phyloP scores from a whole-genome alignment of 2,888 invertebrate genomes.

The Gari tellinella region DNA sequence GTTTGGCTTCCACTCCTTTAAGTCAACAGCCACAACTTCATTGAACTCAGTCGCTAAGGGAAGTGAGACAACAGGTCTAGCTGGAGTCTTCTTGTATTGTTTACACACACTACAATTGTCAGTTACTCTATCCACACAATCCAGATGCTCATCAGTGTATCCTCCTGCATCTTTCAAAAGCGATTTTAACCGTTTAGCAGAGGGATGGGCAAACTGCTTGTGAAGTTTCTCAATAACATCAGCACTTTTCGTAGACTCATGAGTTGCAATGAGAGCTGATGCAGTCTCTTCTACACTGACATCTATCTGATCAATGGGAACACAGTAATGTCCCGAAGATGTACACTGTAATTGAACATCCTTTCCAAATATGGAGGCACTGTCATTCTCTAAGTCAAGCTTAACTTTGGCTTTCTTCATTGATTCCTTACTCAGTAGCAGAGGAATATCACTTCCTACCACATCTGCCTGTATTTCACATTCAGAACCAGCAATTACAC shows the following conservation, averaged over 20 bases:
- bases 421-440: constrained; percentile 38
- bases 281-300: constrained; percentile 19
- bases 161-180: constrained; percentile 47
- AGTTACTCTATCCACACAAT: constrained; percentile 25
- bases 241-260: neutral
- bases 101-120: constrained; percentile 42
- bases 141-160: constrained; percentile 12
- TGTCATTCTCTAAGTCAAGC: constrained; percentile 55
- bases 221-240: constrained; percentile 50
- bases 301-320: constrained; percentile 36
- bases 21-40: constrained; percentile 31
- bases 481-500: constrained; percentile 32
- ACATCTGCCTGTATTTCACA: constrained; percentile 46
- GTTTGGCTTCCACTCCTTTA: constrained; percentile 25
- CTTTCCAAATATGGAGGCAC: constrained; percentile 48
- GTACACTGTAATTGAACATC: constrained; percentile 44
- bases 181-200: constrained; percentile 35
- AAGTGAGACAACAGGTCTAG: constrained; percentile 37
- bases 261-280: constrained; percentile 16
- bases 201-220: constrained; percentile 62
- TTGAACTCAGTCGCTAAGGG: constrained; percentile 31
- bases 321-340: constrained; percentile 52
- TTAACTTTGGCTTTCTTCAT: constrained; percentile 48
- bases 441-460: constrained; percentile 42
- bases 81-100: constrained; percentile 33